Evolutionary conservation across 2,888 invertebrate species (phyloP).

Genomic region (Drosophila emarginata): DNA sequence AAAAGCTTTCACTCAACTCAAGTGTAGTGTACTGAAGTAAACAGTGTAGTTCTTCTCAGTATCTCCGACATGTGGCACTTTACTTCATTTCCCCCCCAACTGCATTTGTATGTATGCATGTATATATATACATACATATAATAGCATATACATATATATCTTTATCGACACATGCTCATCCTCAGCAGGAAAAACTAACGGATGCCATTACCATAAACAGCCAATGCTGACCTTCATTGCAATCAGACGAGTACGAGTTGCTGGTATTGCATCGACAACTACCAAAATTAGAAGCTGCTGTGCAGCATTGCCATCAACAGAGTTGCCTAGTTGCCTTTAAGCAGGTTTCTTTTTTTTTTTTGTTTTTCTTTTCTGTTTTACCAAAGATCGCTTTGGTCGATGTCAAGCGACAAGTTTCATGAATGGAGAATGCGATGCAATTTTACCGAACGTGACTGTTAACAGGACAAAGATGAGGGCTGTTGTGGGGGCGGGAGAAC

Average conservation of each 20-base stretch:
- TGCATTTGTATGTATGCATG: too few species aligned
- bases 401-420: slow-evolving; percentile 67
- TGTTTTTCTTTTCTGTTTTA: slow-evolving; percentile 25
- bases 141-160: slow-evolving; percentile 30
- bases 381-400: slow-evolving; percentile 37
- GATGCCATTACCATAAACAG: slow-evolving; percentile 76
- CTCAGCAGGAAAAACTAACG: slow-evolving; percentile 76
- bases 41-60: slow-evolving; percentile 27
- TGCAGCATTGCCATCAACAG: slow-evolving; percentile 46
- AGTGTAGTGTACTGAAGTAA: slow-evolving; percentile 2
- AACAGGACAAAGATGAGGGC: slow-evolving; percentile 5
- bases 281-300: slow-evolving; percentile 72
- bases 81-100: slow-evolving; percentile 13
- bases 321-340: slow-evolving; percentile 26
- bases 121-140: slow-evolving; percentile 6
- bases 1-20: slow-evolving; percentile 34
- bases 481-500: not conserved
- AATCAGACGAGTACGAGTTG: slow-evolving; percentile 59
- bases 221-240: slow-evolving; percentile 75
- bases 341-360: slow-evolving; percentile 49
- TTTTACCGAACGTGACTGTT: slow-evolving; percentile 38
- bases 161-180: slow-evolving; percentile 65
- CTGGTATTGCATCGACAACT: slow-evolving; percentile 41
- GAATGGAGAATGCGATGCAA: slow-evolving; percentile 59
- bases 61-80: slow-evolving; percentile 42